Percentiles rank a stretch among this genome's conserved stretches.
Conservation (phyloP, 2,113 vertebrate genomes). For the Prunella himalayana region DNA sequence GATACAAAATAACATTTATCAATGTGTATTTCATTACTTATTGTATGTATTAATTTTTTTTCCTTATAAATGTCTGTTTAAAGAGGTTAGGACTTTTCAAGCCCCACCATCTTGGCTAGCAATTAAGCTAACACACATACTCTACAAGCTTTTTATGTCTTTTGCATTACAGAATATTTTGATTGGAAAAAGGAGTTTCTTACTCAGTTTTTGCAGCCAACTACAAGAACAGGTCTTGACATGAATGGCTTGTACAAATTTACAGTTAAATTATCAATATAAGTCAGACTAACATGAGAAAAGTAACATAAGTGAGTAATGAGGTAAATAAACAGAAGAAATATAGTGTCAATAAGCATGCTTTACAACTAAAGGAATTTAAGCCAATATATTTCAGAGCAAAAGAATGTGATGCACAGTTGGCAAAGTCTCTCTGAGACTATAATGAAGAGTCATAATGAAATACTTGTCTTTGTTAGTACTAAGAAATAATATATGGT, state of each 20-base stretch:
- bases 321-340: not conserved
- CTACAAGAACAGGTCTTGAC: not conserved
- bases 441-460: not conserved
- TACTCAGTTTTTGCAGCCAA: not conserved
- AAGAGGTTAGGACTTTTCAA: not conserved
- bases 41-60: not conserved
- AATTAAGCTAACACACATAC: not conserved
- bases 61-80: not conserved
- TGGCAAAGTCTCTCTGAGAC: not conserved
- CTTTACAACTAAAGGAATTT: not conserved
- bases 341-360: not conserved
- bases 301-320: not conserved
- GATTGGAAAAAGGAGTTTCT: not conserved
- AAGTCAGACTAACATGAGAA: not conserved
- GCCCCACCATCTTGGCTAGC: not conserved
- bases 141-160: not conserved
- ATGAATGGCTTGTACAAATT: not conserved
- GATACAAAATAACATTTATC: not conserved
- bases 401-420: not conserved
- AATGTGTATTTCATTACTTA: not conserved
- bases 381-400: not conserved
- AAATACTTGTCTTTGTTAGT: not conserved
- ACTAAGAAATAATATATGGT: not conserved
- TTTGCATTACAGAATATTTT: not conserved
- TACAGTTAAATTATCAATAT: not conserved